Conservation (phyloP, 2,113 vertebrate genomes). For the Equus quagga region DNA sequence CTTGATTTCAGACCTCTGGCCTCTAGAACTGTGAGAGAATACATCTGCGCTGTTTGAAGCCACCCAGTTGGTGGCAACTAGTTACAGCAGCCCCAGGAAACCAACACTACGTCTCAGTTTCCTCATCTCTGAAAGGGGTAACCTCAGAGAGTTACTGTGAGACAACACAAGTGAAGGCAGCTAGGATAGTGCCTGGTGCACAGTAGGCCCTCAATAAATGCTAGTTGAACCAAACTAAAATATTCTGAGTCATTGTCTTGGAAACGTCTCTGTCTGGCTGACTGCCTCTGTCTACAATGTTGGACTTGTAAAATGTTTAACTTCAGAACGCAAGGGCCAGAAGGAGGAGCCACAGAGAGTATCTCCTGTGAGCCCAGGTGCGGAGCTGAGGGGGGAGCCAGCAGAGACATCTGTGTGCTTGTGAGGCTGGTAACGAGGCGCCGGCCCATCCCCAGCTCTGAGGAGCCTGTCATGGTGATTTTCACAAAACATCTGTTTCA, state of each 20-base stretch:
- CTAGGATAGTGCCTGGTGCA: not conserved
- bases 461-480: not conserved
- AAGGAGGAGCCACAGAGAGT: not conserved
- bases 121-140: not conserved
- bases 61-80: not conserved
- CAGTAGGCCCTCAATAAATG: not conserved
- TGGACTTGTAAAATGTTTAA: constrained; percentile 63
- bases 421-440: not conserved
- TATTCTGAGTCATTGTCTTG: not conserved
- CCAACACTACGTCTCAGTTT: not conserved
- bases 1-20: not conserved
- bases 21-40: not conserved
- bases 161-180: not conserved
- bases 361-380: not conserved
- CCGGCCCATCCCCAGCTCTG: not conserved
- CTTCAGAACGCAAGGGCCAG: constrained; percentile 10
- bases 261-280: not conserved
- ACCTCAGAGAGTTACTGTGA: not conserved
- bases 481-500: constrained; percentile 55
- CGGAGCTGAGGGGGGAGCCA: not conserved
- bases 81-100: not conserved
- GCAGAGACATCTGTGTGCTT: not conserved
- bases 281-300: not conserved
- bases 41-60: not conserved
- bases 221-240: not conserved